Percentiles rank a stretch among this genome's conserved stretches.
Conservation (phyloP, 30 jellyfish, hydroid and myxozoan genomes). For the Euphysa ruthae region DNA sequence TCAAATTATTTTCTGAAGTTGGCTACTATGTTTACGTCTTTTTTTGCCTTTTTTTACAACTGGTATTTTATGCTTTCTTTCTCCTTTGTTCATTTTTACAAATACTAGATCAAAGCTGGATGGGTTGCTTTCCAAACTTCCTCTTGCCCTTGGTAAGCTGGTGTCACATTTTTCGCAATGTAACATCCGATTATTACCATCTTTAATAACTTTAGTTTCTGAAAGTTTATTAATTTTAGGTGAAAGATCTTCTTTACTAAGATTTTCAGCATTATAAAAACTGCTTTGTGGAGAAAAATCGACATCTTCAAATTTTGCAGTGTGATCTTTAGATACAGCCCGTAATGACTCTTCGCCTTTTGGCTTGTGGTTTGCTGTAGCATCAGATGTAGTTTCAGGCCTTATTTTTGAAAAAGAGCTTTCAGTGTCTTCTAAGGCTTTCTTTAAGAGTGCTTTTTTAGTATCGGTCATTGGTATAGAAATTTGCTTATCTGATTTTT, state of each 20-base stretch:
- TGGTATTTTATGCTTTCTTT: no score
- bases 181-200: not conserved
- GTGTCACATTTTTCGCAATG: not conserved
- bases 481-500: not conserved
- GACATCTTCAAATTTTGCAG: not conserved
- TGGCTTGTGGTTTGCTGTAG: not conserved
- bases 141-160: not conserved
- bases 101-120: not conserved
- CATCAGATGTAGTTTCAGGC: not conserved
- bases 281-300: not conserved
- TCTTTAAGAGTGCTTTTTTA: not conserved
- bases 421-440: not conserved
- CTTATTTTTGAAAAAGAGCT: not conserved
- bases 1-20: no score
- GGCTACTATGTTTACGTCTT: no score
- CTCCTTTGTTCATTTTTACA: not conserved
- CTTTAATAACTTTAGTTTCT: not conserved
- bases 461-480: not conserved
- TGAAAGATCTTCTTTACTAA: not conserved
- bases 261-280: not conserved
- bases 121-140: not conserved
- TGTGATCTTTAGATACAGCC: not conserved
- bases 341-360: not conserved
- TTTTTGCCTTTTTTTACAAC: no score
- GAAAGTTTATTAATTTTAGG: not conserved